These are phyloP conservation scores for Loxodonta africana DNA, from an alignment of 2,113 vertebrate genomes.

Conservation along the genomic window DNA sequence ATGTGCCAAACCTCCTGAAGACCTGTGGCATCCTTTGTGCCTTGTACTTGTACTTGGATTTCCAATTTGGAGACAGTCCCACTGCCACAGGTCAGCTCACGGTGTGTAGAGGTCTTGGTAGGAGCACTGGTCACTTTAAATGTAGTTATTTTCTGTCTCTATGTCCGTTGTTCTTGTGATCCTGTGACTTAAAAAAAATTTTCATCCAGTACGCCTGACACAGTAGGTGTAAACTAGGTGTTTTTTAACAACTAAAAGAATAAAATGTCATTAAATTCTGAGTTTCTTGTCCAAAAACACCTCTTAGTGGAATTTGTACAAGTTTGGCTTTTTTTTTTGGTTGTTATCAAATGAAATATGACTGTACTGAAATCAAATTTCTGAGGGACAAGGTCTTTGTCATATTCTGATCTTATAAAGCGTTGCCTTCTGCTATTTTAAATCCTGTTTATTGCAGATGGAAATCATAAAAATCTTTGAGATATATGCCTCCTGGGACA, in stretches of 20 bases:
- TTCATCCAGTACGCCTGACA: neutral
- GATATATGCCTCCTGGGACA: neutral
- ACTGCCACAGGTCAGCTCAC: neutral
- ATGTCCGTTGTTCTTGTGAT: neutral
- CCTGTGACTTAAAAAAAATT: neutral
- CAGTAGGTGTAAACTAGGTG: neutral
- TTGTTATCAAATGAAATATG: neutral
- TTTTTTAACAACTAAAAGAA: neutral
- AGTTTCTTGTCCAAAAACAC: neutral
- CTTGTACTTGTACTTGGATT: neutral
- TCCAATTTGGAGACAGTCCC: neutral
- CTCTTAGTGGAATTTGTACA: neutral
- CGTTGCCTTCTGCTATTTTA: slow-evolving; percentile 20
- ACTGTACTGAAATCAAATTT: slow-evolving; percentile 13
- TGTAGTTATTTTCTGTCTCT: neutral
- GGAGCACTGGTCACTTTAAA: neutral
- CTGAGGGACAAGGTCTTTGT: neutral
- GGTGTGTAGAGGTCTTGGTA: fast-evolving
- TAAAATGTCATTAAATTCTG: neutral
- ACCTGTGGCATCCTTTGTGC: neutral
- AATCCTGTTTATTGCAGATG: neutral
- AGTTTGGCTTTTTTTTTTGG: neutral
- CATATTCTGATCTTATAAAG: neutral
- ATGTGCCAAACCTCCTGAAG: neutral
- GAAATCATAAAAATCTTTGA: neutral